Conservation (phyloP, 2,888 invertebrate genomes). For the Ophion obscuratus region DNA sequence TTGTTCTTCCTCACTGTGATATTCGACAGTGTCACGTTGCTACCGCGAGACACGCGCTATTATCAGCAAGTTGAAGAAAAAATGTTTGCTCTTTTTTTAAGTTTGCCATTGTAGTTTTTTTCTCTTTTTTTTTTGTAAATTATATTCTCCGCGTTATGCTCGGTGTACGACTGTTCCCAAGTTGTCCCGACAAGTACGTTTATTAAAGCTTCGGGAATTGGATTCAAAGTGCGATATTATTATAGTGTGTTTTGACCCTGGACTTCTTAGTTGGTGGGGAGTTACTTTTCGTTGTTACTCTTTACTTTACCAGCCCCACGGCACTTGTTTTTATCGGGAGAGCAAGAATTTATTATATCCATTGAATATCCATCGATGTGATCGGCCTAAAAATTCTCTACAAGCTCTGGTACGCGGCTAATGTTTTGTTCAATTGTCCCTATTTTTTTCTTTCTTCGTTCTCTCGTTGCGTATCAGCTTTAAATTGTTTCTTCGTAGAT, state of each 20-base stretch:
- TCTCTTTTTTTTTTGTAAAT: constrained; percentile 57
- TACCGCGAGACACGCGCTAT: constrained; percentile 11
- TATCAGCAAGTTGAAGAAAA: background rate
- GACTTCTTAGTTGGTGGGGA: background rate
- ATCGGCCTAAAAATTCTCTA: constrained; percentile 52
- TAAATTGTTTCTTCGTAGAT: constrained; percentile 38
- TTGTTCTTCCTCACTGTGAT: background rate
- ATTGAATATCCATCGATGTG: constrained; percentile 20
- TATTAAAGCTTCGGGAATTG: constrained; percentile 55
- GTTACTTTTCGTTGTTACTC: constrained; percentile 2
- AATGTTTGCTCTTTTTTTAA: constrained; percentile 42
- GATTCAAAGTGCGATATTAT: constrained; percentile 27
- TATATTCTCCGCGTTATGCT: constrained; percentile 49
- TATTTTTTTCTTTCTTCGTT: background rate
- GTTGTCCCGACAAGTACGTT: constrained; percentile 64
- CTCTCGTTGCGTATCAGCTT: too few species aligned
- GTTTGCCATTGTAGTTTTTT: constrained; percentile 57
- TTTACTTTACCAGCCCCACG: too few species aligned
- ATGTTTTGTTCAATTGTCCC: background rate
- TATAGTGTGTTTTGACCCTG: constrained; percentile 6
- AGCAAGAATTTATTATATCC: constrained; percentile 20
- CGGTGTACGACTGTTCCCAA: constrained; percentile 59
- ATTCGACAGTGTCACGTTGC: constrained; percentile 8
- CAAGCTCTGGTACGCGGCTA: constrained; percentile 58
- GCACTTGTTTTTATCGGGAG: background rate